phyloP scores from a whole-genome alignment of 2,888 invertebrate genomes.

The Tetrapedia diversipes region DNA sequence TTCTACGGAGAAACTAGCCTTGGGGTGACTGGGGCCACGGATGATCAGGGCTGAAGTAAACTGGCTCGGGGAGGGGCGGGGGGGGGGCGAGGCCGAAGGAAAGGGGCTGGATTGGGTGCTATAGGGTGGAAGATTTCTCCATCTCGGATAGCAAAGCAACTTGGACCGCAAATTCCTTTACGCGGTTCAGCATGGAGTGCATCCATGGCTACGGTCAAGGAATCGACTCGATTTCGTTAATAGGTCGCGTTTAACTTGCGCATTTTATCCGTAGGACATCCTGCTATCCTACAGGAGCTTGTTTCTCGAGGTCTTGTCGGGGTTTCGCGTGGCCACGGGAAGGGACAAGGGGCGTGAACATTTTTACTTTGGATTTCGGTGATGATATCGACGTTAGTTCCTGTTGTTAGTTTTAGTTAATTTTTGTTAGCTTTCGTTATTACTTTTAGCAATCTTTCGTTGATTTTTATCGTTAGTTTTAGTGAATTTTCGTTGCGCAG shows the following conservation, averaged over 20 bases:
- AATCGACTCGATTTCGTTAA: constrained; percentile 70
- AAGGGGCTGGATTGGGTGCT: constrained; percentile 57
- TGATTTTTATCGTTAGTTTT: too few species aligned
- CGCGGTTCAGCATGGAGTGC: constrained; percentile 64
- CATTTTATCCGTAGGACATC: constrained; percentile 54
- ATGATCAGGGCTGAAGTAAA: constrained; percentile 77
- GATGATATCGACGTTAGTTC: not conserved
- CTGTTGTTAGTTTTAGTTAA: too few species aligned
- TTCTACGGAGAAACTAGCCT: constrained; percentile 74
- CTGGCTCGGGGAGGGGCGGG: constrained; percentile 41
- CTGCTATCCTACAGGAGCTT: too few species aligned
- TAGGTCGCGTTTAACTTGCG: constrained; percentile 67
- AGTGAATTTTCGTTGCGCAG: too few species aligned
- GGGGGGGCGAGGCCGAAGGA: constrained; percentile 45
- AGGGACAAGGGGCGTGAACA: too few species aligned
- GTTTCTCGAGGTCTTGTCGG: constrained; percentile 4
- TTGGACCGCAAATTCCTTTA: constrained; percentile 77
- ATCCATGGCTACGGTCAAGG: constrained; percentile 62
- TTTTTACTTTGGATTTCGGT: not conserved
- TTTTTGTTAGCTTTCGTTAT: too few species aligned
- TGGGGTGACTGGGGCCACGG: constrained; percentile 73
- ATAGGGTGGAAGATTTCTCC: constrained; percentile 61
- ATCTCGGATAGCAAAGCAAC: constrained; percentile 73
- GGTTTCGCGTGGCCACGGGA: not conserved
- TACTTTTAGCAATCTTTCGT: not conserved